Percentiles rank a stretch among this genome's conserved stretches.
Evolutionary conservation across 2,113 vertebrate species (phyloP).

Genomic region (Heptranchias perlo): DNA sequence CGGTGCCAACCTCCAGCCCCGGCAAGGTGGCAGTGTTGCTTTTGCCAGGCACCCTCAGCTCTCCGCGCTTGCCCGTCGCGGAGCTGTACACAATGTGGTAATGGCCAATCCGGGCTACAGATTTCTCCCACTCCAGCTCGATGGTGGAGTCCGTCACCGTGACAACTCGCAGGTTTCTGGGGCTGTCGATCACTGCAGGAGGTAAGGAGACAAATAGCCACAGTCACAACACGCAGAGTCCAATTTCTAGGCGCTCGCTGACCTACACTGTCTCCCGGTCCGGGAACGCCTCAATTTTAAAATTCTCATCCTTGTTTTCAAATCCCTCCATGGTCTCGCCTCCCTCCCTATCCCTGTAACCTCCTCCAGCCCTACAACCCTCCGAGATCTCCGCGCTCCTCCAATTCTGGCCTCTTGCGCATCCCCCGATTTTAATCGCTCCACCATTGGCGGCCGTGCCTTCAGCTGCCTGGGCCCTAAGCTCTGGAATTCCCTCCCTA

Average conservation of each 20-base stretch:
- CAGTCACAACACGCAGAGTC: no score
- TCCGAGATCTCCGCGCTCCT: not conserved
- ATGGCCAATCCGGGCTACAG: conserved; percentile 54
- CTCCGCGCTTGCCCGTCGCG: conserved; percentile 33
- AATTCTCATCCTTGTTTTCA: not conserved
- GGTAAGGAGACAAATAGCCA: not conserved
- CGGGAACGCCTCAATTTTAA: not conserved
- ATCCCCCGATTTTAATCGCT: not conserved
- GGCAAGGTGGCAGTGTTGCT: conserved; percentile 54
- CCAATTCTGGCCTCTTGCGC: not conserved
- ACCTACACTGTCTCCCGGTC: not conserved
- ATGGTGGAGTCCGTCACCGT: conserved; percentile 55
- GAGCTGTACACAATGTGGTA: conserved; percentile 54
- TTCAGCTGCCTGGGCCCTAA: not conserved
- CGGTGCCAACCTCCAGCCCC: conserved; percentile 52
- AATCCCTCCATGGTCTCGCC: not conserved
- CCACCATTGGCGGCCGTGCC: not conserved
- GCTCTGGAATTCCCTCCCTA: not conserved
- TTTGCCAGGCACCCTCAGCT: conserved; percentile 48
- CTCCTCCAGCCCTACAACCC: no score
- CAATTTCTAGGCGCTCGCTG: no score
- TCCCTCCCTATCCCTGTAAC: not conserved
- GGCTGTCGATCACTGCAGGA: conserved; percentile 20
- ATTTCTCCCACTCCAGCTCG: conserved; percentile 62
- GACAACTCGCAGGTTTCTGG: not conserved